phyloP scores from a whole-genome alignment of 2,797 vertebrate species.

The Sphenopsis melanotis region DNA sequence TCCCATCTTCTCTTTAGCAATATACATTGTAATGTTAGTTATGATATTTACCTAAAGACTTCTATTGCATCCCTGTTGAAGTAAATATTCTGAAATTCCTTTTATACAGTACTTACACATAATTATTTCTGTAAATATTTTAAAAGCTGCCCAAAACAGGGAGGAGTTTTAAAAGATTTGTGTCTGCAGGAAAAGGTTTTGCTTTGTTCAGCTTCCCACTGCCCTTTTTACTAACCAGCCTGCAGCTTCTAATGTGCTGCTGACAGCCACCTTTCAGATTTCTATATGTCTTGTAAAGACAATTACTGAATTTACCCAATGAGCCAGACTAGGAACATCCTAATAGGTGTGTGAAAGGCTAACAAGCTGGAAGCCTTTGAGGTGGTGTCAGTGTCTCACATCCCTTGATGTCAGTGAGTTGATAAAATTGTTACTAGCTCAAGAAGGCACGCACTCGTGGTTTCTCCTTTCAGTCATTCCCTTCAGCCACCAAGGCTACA shows the following conservation, averaged over 20 bases:
- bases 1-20: background rate
- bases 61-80: background rate
- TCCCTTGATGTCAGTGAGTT: conserved; percentile 38
- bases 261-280: conserved; percentile 38
- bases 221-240: background rate
- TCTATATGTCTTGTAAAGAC: conserved; percentile 38
- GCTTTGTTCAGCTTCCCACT: background rate
- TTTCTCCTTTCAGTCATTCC: conserved; percentile 19
- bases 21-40: background rate
- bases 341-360: conserved; percentile 58
- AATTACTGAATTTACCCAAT: conserved; percentile 53
- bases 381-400: background rate
- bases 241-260: background rate
- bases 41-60: background rate
- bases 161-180: background rate
- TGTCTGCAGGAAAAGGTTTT: background rate
- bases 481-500: conserved; percentile 12
- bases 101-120: background rate
- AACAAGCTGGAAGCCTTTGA: conserved; percentile 60
- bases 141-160: background rate
- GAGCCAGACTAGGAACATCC: conserved; percentile 5
- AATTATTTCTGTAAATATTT: background rate
- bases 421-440: conserved; percentile 38
- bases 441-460: background rate
- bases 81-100: background rate